phyloP scores from a whole-genome alignment of 2,797 vertebrate genomes.

The Hypotaenidia okinawae region DNA sequence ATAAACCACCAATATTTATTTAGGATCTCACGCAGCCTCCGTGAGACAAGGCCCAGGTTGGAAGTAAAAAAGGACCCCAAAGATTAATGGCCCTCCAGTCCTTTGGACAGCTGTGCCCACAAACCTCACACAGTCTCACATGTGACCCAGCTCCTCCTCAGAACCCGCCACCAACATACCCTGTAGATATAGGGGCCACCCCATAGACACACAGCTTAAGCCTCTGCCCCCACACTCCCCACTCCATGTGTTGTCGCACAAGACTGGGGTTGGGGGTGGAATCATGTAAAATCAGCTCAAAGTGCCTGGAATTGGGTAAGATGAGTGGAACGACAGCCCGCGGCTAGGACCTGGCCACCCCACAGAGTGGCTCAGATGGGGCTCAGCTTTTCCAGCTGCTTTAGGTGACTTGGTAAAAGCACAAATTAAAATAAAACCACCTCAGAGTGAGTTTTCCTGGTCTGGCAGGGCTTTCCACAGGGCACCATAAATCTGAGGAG shows the following conservation, averaged over 20 bases:
- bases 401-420: not conserved
- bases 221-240: not conserved
- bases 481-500: not conserved
- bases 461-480: not conserved
- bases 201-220: not conserved
- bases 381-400: not conserved
- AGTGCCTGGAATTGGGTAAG: not conserved
- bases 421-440: not conserved
- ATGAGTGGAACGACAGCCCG: not conserved
- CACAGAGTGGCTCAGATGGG: not conserved
- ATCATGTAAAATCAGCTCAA: not conserved
- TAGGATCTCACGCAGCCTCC: not conserved
- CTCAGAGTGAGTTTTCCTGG: not conserved
- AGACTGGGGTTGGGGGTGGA: not conserved
- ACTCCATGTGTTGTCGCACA: no score
- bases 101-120: no score
- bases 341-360: rapidly evolving
- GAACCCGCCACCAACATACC: not conserved
- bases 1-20: not conserved
- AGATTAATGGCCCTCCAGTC: not conserved
- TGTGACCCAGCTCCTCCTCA: not conserved
- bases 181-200: not conserved
- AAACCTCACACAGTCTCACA: not conserved
- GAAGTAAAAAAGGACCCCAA: not conserved
- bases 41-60: not conserved